phyloP scores from a whole-genome alignment of 2,888 invertebrate genomes.

The Cyrtodaria siliqua region DNA sequence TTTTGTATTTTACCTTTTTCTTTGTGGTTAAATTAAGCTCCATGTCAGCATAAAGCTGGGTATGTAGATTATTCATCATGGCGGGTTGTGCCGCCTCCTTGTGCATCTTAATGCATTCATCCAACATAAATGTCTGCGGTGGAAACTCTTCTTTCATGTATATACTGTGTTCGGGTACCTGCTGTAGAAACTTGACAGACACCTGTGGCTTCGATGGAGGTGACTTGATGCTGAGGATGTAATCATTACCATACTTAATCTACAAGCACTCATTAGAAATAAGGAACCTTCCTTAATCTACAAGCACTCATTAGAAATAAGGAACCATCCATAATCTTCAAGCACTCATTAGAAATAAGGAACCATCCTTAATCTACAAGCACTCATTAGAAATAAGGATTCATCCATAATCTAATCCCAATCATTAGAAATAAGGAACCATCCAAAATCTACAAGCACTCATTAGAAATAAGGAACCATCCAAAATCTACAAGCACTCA shows the following conservation, averaged over 20 bases:
- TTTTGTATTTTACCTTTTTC: conserved; percentile 77
- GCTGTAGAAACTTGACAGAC: conserved; percentile 21
- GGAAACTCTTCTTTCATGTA: conserved; percentile 78
- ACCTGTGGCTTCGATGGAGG: background rate
- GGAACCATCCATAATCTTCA: background rate
- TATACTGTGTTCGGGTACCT: conserved; percentile 77
- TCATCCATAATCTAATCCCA: too few species aligned
- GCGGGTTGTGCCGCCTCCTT: conserved; percentile 79
- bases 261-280: too few species aligned
- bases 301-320: too few species aligned
- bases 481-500: too few species aligned
- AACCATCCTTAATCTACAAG: too few species aligned
- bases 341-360: background rate
- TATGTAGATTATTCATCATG: conserved; percentile 79
- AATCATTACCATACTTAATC: background rate
- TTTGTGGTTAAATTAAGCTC: conserved; percentile 76
- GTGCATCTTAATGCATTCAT: conserved; percentile 76
- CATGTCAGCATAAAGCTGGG: conserved; percentile 75
- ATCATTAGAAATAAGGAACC: too few species aligned
- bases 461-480: too few species aligned
- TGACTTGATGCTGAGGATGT: background rate
- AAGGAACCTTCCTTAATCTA: too few species aligned
- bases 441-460: too few species aligned
- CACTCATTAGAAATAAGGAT: too few species aligned
- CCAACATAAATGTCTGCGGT: conserved; percentile 62